A percentile compares a stretch with the other conserved stretches of the same genome.
These are phyloP conservation scores for Misgurnus mizolepis DNA, from an alignment of 2,113 vertebrate species.

Conservation along the genomic window DNA sequence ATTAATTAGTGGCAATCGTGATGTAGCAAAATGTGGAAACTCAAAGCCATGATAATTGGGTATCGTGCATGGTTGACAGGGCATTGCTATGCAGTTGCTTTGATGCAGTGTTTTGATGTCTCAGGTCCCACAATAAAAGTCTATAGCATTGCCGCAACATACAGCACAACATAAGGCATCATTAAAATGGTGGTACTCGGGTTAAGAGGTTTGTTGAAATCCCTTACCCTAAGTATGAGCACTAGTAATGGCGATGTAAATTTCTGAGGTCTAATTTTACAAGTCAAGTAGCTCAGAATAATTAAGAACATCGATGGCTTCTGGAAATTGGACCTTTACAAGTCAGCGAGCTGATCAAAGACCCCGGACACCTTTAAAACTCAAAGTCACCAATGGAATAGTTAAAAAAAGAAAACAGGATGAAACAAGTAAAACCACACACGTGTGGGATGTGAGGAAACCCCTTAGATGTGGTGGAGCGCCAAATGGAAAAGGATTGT, in stretches of 20 bases:
- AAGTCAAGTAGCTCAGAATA: conserved; percentile 39
- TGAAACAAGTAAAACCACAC: conserved; percentile 33
- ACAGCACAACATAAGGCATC: too few relatives aligned
- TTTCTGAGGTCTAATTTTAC: conserved; percentile 2
- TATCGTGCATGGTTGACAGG: too few relatives aligned
- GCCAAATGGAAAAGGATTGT: conserved; percentile 54
- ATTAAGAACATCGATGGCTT: conserved; percentile 54
- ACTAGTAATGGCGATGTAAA: neutral
- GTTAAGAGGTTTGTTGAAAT: too few relatives aligned
- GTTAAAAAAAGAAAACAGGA: conserved; percentile 34
- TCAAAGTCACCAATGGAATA: conserved; percentile 55
- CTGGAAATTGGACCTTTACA: conserved; percentile 50
- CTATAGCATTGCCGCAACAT: too few relatives aligned
- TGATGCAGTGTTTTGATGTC: too few relatives aligned
- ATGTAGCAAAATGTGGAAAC: too few relatives aligned
- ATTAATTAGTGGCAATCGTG: too few relatives aligned
- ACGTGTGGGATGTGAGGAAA: conserved; percentile 15
- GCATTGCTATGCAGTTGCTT: too few relatives aligned
- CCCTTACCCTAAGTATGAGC: too few relatives aligned
- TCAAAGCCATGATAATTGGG: too few relatives aligned
- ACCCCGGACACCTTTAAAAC: conserved; percentile 52
- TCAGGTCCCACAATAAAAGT: too few relatives aligned
- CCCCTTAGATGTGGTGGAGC: conserved; percentile 39
- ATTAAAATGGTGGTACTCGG: too few relatives aligned
- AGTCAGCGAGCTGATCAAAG: conserved; percentile 64